Evolutionary conservation across 2,797 vertebrate species (phyloP).

Genomic region (Xenentodon cancila): DNA sequence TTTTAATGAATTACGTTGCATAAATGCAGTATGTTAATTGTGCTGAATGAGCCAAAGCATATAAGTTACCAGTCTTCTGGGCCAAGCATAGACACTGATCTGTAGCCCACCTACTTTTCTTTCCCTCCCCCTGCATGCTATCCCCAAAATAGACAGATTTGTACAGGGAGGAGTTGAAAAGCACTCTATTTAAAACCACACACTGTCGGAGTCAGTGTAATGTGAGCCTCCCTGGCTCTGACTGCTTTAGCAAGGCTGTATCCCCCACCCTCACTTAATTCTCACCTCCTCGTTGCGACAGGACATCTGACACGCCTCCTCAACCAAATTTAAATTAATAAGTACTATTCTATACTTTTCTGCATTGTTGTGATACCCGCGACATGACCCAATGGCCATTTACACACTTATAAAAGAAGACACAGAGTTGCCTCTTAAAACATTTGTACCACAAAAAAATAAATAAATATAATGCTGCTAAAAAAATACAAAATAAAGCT

Average conservation of each 20-base stretch:
- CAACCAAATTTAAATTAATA: slow-evolving; percentile 19
- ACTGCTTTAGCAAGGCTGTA: slow-evolving; percentile 57
- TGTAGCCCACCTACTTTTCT: slow-evolving; percentile 40
- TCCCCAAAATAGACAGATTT: slow-evolving; percentile 80
- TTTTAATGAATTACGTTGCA: background rate
- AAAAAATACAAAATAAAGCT: no score
- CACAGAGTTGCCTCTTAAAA: no score
- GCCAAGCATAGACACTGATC: slow-evolving; percentile 50
- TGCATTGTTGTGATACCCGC: background rate
- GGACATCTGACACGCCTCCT: slow-evolving; percentile 20
- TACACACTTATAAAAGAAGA: no score
- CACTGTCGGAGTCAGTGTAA: slow-evolving; percentile 85
- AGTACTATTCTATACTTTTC: background rate
- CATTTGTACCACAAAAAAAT: no score
- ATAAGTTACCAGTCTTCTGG: slow-evolving; percentile 19
- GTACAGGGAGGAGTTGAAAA: slow-evolving; percentile 75
- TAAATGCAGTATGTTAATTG: background rate
- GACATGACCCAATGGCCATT: no score
- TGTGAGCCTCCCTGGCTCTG: slow-evolving; percentile 75
- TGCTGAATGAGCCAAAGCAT: slow-evolving; percentile 34
- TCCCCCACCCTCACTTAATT: slow-evolving; percentile 42
- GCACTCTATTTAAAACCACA: slow-evolving; percentile 83
- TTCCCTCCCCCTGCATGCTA: slow-evolving; percentile 42
- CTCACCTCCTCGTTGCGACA: slow-evolving; percentile 41
- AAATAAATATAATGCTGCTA: no score